A percentile compares a stretch with the other conserved stretches of the same genome.
Conservation (phyloP, 2,113 vertebrate species). For the Ellobius talpinus region DNA sequence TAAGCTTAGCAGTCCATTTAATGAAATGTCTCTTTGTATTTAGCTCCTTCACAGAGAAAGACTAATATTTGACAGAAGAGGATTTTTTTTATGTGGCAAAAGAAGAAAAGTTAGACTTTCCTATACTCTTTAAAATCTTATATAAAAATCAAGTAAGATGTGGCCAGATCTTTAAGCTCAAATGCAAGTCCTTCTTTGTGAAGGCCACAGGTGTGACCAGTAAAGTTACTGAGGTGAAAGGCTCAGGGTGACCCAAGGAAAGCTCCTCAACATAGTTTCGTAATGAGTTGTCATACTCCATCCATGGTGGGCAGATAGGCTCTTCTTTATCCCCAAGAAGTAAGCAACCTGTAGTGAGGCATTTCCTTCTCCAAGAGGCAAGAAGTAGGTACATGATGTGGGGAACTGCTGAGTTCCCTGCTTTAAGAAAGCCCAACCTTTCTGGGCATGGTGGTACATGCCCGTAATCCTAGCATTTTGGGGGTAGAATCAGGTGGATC, state of each 20-base stretch:
- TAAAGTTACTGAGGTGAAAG: constrained; percentile 31
- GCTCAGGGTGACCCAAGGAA: not conserved
- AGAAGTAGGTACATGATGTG: not conserved
- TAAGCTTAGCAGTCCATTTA: no score
- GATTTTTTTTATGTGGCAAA: not conserved
- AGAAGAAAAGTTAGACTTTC: not conserved
- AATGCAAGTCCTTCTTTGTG: not conserved
- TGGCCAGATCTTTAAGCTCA: constrained; percentile 9
- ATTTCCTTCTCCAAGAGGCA: not conserved
- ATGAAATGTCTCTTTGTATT: no score
- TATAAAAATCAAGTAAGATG: constrained; percentile 25
- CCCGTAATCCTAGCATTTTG: not conserved
- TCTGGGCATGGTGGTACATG: not conserved
- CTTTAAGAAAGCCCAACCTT: not conserved
- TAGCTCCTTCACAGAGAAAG: no score
- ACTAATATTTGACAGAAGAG: not conserved
- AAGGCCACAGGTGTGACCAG: not conserved
- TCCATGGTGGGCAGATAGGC: not conserved
- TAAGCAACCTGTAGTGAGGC: constrained; percentile 5
- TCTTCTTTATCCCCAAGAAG: constrained; percentile 29
- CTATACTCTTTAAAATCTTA: constrained; percentile 16
- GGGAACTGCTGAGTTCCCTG: not conserved
- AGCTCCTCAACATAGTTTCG: not conserved
- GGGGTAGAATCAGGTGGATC: not conserved
- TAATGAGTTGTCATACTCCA: not conserved